Conservation (phyloP, 2,113 vertebrate genomes). For the Tylochromis polylepis region DNA sequence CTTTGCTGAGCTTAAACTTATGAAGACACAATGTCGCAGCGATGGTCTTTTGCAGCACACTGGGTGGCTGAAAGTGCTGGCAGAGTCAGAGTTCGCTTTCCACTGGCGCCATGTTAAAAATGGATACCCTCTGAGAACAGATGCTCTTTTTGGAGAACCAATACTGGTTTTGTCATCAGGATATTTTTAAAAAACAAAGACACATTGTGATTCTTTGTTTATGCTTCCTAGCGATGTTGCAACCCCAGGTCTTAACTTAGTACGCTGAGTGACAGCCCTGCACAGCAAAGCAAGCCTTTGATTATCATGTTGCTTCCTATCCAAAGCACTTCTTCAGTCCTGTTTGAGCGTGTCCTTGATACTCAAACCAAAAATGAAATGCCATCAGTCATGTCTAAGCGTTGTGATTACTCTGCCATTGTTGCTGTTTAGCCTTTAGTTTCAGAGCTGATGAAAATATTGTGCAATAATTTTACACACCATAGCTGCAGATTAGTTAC, state of each 20-base stretch:
- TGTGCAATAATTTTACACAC: conserved; percentile 45
- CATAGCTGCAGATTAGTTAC: conserved; percentile 53
- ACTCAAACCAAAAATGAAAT: not conserved
- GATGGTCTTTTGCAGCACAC: not conserved
- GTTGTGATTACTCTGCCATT: conserved; percentile 9
- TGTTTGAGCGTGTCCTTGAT: conserved; percentile 7
- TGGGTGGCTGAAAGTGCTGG: not conserved
- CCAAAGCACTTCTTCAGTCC: not conserved
- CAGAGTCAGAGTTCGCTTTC: not conserved
- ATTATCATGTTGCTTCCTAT: not conserved
- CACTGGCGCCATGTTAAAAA: conserved; percentile 7
- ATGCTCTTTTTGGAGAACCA: not conserved
- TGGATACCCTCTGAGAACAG: not conserved
- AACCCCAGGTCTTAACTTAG: conserved; percentile 22
- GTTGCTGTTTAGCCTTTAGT: conserved; percentile 23
- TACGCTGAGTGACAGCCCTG: conserved; percentile 11
- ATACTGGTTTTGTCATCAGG: not conserved
- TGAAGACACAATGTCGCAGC: not conserved
- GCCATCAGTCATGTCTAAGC: conserved; percentile 22
- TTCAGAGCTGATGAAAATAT: conserved; percentile 41
- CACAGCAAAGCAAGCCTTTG: conserved; percentile 20
- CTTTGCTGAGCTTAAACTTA: not conserved
- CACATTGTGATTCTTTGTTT: conserved; percentile 2
- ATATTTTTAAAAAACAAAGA: conserved; percentile 15
- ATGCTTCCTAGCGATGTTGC: not conserved